Evolutionary conservation across 2,113 vertebrate genomes (phyloP), one percentile per base, ranked within the genome.

Genomic region (Sturnira hondurensis): DNA sequence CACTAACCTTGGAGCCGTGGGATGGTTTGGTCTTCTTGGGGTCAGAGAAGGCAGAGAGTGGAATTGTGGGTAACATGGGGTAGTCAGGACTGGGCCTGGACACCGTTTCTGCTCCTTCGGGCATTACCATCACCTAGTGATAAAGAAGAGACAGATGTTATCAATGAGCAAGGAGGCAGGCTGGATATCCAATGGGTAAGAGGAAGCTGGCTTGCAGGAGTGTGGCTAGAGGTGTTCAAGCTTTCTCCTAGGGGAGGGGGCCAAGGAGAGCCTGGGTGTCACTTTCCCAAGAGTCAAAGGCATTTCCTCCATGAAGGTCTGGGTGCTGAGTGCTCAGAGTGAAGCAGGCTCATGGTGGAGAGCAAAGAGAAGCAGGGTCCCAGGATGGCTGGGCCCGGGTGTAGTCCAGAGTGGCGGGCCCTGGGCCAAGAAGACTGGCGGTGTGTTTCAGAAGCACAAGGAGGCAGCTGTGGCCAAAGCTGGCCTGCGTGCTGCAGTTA

Each of bases 1-100:
- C 97, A 98, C 99, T 97, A 96, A 99, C 99, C 99, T 99, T 99
- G 98, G 99, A 99, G 93, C 99, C 99, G 71, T 99, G 99, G 96
- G 99, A 99, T 2, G 99, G 99, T 98, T 99, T 99, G 97, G 98
- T 99, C 98, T 99, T 99, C 98, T 99, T 99, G 97, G 99, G 99
- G 98, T 99, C 99, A 65, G 99, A 99, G 98, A 99, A 99, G 97
- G 99, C 99, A 94, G 99, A 99, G 52, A 99, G 99, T 41, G 99
- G 99, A 98, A 99, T 99, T 93, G 99, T 99, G 98, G 99, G 99
- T 91, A 99, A 98, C 99, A 99, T 99, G 0, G 99, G 99, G 97
- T 99, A 99, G 98, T 99, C 99, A 0, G 99, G 99, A 97, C 99
- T 99, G 73, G 99, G 99, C 97, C 99, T 99, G 41, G 99, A 99